Percentiles rank a stretch among this genome's conserved stretches.
phyloP scores from a whole-genome alignment of 1,140 invertebrate species.

The Ganaspis sp. region DNA sequence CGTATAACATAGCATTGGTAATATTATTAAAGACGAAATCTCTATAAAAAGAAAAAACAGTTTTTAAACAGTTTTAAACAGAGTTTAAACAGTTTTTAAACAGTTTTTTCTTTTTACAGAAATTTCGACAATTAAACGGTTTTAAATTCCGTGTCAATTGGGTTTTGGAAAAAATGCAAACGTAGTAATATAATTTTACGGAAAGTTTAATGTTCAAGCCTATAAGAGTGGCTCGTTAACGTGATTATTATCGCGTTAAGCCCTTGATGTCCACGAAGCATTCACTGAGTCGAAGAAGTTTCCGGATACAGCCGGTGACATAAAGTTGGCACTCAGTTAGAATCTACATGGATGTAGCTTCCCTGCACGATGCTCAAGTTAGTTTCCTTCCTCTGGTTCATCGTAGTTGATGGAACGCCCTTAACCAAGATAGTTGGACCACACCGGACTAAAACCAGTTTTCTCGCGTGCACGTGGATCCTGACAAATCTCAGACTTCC shows the following conservation, averaged over 20 bases:
- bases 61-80: too few species aligned
- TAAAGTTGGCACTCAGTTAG: constrained; percentile 21
- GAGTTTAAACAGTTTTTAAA: too few species aligned
- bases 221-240: not conserved
- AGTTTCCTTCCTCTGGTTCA: constrained; percentile 50
- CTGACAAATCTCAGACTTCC: constrained; percentile 65
- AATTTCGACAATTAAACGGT: too few species aligned
- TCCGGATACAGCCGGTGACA: not conserved
- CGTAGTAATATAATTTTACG: not conserved
- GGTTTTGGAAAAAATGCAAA: not conserved
- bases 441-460: constrained; percentile 40
- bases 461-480: constrained; percentile 33
- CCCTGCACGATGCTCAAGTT: constrained; percentile 52
- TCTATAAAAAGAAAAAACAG: too few species aligned
- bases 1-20: too few species aligned
- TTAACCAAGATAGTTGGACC: constrained; percentile 44
- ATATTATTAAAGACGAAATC: too few species aligned
- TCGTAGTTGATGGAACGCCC: constrained; percentile 63
- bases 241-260: constrained; percentile 3
- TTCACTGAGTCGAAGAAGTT: constrained; percentile 3
- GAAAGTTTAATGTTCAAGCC: too few species aligned
- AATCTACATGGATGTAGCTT: constrained; percentile 4
- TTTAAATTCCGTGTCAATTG: too few species aligned
- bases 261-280: not conserved
- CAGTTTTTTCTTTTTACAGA: too few species aligned